phyloP scores from a whole-genome alignment of 2,888 invertebrate species.

The Drosophila rubida region DNA sequence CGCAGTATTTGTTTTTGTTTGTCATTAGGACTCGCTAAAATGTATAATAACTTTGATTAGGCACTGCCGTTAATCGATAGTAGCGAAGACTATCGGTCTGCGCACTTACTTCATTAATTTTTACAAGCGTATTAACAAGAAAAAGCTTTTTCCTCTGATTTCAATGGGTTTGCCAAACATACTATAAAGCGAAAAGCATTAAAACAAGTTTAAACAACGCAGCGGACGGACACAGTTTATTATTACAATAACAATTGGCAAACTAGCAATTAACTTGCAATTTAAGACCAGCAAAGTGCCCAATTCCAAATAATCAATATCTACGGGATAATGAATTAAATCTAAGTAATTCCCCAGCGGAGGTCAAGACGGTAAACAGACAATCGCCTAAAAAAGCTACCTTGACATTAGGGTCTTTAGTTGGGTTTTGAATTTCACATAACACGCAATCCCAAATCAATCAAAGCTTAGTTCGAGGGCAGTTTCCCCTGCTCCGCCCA shows the following conservation, averaged over 20 bases:
- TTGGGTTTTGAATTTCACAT: conserved; percentile 30
- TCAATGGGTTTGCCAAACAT: neutral
- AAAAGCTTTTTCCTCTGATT: conserved; percentile 8
- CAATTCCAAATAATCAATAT: neutral
- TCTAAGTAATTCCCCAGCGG: conserved; percentile 25
- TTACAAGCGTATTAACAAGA: neutral
- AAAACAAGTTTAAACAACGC: conserved; percentile 1
- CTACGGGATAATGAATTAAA: neutral
- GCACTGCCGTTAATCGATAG: conserved; percentile 19
- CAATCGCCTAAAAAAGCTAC: conserved; percentile 28
- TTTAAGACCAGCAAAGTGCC: neutral
- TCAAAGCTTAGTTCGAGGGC: conserved; percentile 41
- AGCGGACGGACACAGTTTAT: neutral
- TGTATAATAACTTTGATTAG: conserved; percentile 22
- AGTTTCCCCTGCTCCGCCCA: neutral
- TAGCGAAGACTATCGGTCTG: conserved; percentile 3
- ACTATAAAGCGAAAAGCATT: conserved; percentile 3
- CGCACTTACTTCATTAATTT: neutral
- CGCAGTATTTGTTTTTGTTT: conserved; percentile 14
- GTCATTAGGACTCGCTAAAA: conserved; percentile 14
- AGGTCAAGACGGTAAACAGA: conserved; percentile 38
- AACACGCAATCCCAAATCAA: conserved; percentile 50
- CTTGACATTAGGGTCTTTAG: conserved; percentile 65
- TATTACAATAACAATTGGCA: neutral
- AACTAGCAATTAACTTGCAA: neutral